Evolutionary conservation across 2,888 invertebrate genomes (phyloP), one percentile per base, ranked within the genome.

Genomic region (Ichneumon xanthorius): DNA sequence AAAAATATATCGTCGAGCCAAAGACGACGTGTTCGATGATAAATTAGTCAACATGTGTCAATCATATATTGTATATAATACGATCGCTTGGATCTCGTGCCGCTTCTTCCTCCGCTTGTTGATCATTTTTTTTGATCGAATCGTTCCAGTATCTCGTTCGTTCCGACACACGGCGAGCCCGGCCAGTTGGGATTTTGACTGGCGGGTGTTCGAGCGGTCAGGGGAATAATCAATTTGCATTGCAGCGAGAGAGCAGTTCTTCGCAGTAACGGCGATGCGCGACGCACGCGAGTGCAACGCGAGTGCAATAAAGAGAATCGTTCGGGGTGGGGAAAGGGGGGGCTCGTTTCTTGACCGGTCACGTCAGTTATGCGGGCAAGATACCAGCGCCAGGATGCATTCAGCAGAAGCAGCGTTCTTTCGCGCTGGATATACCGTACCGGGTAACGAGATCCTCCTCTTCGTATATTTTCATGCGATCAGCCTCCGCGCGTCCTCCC

Each of bases 151-250:
- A 14, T 53, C 30, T 22, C 33, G 19, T 22, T 63, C 37, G 14
- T 53, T 76, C 30, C 16, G 75, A 30, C 22, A 4, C 61, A 4
- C 19, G 30, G 6, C 63, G 16, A 9, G 70, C 63, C 19, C 48
- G 70, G 76, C 48, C 40, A 48, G 37, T 67, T 30, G n/a, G 9
- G 55, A 53, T 61, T 75, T 82, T 61, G 77, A 55, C 37, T 26
- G 58, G 80, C 48, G 55, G 77, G 48, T 73, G 63, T 48, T 58
- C 70, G 50, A 71, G 6, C 37, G 19, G 45, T 33, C 55, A 81
- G 79, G 80, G 63, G 19, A 22, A 81, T 81, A 85, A 86, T 87
- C 81, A 85, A 87, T 85, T 87, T 85, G 72, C 71, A 82, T 81
- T 40, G 73, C 4, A 14, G 58, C 78, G 75, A 70, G 73, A 63